Percentiles rank a stretch among this genome's conserved stretches.
Conservation (phyloP, 2,888 invertebrate genomes). For the Mermis nigrescens region DNA sequence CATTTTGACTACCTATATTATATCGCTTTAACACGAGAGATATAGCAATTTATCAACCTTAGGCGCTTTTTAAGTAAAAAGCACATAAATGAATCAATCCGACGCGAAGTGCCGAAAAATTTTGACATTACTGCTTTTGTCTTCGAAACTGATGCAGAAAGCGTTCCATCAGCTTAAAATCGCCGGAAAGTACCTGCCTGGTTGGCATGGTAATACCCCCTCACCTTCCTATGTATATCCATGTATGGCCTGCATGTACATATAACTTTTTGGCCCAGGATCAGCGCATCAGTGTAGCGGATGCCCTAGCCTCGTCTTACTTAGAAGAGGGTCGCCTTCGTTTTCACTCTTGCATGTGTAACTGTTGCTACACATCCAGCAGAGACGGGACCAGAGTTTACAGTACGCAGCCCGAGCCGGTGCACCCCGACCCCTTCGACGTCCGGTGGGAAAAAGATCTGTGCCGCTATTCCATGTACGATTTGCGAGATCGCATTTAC, state of each 20-base stretch:
- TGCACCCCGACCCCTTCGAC: slow-evolving; percentile 71
- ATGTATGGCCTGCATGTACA: not conserved
- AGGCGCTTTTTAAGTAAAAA: too few relatives aligned
- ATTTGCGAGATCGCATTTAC: slow-evolving; percentile 73
- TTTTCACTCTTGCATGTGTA: slow-evolving; percentile 99
- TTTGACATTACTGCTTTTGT: too few relatives aligned
- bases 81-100: too few relatives aligned
- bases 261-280: slow-evolving; percentile 16
- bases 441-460: slow-evolving; percentile 91
- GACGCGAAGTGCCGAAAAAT: too few relatives aligned
- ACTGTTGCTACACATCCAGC: slow-evolving; percentile 50
- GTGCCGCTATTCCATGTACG: slow-evolving; percentile 37
- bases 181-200: too few relatives aligned
- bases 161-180: too few relatives aligned
- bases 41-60: too few relatives aligned
- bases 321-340: slow-evolving; percentile 89
- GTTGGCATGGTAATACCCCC: too few relatives aligned
- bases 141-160: too few relatives aligned
- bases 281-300: slow-evolving; percentile 63
- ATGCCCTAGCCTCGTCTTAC: slow-evolving; percentile 89
- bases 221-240: not conserved
- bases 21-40: too few relatives aligned
- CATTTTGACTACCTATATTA: too few relatives aligned
- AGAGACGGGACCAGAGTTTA: not conserved
- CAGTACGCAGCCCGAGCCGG: slow-evolving; percentile 52